phyloP scores from a whole-genome alignment of 2,797 vertebrate genomes.

The Leptoclinus maculatus region DNA sequence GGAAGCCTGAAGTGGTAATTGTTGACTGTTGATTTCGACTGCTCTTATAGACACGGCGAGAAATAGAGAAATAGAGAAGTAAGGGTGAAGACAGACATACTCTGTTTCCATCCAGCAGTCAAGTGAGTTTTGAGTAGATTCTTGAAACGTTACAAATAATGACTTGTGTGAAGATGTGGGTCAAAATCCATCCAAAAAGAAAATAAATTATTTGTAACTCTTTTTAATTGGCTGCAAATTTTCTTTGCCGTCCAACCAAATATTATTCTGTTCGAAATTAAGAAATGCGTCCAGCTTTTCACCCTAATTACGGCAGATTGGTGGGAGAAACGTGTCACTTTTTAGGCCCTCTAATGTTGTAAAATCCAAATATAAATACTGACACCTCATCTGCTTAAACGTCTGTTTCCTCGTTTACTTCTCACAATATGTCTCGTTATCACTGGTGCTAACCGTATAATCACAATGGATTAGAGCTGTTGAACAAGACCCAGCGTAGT shows the following conservation, averaged over 20 bases:
- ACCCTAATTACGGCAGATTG: not conserved
- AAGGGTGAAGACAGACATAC: not conserved
- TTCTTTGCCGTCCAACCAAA: not conserved
- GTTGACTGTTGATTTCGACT: slow-evolving; percentile 62
- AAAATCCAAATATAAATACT: not conserved
- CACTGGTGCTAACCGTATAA: slow-evolving; percentile 11
- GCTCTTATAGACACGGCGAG: slow-evolving; percentile 36
- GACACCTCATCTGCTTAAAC: not conserved
- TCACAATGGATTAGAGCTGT: slow-evolving; percentile 14
- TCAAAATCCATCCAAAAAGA: not conserved
- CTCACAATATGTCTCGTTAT: not conserved
- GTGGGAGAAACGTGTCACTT: not conserved
- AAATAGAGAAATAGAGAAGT: slow-evolving; percentile 22
- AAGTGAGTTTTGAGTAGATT: slow-evolving; percentile 21
- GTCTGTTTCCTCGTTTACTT: not conserved
- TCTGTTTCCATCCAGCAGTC: slow-evolving; percentile 25
- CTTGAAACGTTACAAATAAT: slow-evolving; percentile 14
- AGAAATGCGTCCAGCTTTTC: not conserved
- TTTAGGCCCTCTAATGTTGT: not conserved
- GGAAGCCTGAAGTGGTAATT: slow-evolving; percentile 59
- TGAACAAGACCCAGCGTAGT: slow-evolving; percentile 6
- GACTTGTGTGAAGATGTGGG: not conserved
- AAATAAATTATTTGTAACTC: not conserved
- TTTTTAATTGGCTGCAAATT: not conserved
- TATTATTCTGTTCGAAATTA: not conserved